Percentiles rank a stretch among this genome's conserved stretches.
phyloP scores from a whole-genome alignment of 2,888 invertebrate genomes.

The Lacanobia wlatinum region DNA sequence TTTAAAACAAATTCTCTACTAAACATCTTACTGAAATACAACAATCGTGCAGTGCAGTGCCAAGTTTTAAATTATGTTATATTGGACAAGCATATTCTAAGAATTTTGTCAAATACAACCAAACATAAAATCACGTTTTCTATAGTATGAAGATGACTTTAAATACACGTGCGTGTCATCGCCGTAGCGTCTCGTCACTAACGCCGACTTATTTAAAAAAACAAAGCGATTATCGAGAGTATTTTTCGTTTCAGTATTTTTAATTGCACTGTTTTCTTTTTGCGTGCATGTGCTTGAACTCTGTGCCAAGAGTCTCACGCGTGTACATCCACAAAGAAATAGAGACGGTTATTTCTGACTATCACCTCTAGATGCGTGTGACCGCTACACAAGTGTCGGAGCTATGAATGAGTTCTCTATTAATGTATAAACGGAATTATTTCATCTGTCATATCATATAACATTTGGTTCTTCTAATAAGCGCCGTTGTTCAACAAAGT shows the following conservation, averaged over 20 bases:
- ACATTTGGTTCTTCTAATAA: constrained; percentile 41
- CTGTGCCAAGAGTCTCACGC: constrained; percentile 79
- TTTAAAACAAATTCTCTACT: constrained; percentile 20
- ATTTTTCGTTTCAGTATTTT: constrained; percentile 67
- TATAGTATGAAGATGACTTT: constrained; percentile 22
- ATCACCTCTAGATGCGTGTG: constrained; percentile 65
- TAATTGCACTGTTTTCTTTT: constrained; percentile 74
- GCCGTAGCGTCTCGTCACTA: constrained; percentile 66
- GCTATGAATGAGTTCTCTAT: constrained; percentile 62
- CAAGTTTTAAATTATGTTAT: constrained; percentile 49
- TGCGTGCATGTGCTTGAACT: constrained; percentile 68
- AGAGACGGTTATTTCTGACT: constrained; percentile 78
- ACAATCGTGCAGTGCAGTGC: constrained; percentile 42
- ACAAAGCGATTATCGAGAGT: constrained; percentile 80
- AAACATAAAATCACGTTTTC: constrained; percentile 39
- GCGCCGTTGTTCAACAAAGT: constrained; percentile 38
- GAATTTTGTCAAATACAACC: constrained; percentile 43
- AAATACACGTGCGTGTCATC: constrained; percentile 57
- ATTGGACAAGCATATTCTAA: constrained; percentile 41
- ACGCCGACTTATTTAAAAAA: constrained; percentile 74
- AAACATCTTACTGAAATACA: constrained; percentile 40
- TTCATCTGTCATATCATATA: constrained; percentile 52
- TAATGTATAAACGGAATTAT: constrained; percentile 55
- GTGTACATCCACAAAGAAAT: constrained; percentile 75
- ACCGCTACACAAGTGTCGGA: constrained; percentile 46